Conservation (phyloP, 2,113 vertebrate genomes). For the Pelmatolapia mariae region DNA sequence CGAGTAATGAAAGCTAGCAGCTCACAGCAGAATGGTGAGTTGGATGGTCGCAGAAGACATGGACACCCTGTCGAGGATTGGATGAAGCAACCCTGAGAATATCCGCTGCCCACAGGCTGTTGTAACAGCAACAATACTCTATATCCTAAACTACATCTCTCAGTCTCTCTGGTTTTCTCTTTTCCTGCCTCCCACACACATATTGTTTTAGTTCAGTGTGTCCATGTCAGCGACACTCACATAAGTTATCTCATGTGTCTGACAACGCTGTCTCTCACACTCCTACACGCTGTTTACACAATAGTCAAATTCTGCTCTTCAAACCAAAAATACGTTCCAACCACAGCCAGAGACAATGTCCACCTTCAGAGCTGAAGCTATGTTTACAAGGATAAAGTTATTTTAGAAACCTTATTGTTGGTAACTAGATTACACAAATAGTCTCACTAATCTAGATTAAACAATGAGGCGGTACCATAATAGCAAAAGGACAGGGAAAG, state of each 20-base stretch:
- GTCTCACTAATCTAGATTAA: constrained; percentile 55
- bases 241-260: background rate
- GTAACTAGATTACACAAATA: constrained; percentile 58
- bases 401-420: constrained; percentile 27
- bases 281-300: constrained; percentile 16
- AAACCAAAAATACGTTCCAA: constrained; percentile 19
- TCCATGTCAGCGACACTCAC: background rate
- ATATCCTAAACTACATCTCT: background rate
- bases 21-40: background rate
- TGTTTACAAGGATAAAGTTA: constrained; percentile 39
- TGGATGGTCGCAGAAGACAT: background rate
- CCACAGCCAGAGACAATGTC: background rate
- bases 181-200: background rate
- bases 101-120: background rate
- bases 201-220: background rate
- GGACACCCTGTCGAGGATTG: background rate
- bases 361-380: background rate
- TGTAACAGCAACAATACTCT: background rate
- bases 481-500: background rate
- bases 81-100: background rate
- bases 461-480: constrained; percentile 37
- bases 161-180: constrained; percentile 1
- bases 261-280: constrained; percentile 7
- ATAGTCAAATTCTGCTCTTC: constrained; percentile 8
- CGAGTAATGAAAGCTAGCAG: background rate